Evolutionary conservation across 2,797 vertebrate species (phyloP).

Genomic region (Xerus rutilus): DNA sequence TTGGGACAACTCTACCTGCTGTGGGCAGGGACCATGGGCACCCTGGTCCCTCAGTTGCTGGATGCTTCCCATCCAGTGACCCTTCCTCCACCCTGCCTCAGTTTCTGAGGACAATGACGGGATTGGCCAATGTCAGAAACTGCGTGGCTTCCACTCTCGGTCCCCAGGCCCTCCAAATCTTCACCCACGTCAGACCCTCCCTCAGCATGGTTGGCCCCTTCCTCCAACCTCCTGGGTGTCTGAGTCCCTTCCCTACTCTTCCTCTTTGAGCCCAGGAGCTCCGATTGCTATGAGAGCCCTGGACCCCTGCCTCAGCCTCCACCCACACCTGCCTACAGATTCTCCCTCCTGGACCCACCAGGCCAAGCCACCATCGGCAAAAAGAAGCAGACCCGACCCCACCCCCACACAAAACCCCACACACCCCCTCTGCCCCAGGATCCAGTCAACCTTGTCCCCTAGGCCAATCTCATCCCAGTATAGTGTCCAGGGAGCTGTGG

Average conservation of each 20-base stretch:
- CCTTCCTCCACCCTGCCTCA: rapidly evolving
- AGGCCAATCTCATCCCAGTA: not conserved
- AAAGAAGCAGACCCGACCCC: too few species aligned
- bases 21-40: rapidly evolving
- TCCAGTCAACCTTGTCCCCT: not conserved
- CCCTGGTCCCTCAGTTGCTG: rapidly evolving
- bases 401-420: too few species aligned
- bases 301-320: not conserved
- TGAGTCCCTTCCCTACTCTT: not conserved
- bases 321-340: too few species aligned
- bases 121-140: rapidly evolving
- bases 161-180: not conserved
- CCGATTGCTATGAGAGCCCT: not conserved
- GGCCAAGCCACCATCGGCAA: too few species aligned
- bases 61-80: rapidly evolving
- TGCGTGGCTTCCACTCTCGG: not conserved
- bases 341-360: too few species aligned
- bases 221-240: too few species aligned
- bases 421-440: not conserved
- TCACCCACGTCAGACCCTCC: not conserved
- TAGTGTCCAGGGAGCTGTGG: too few species aligned
- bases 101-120: not conserved
- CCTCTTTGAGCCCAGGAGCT: not conserved
- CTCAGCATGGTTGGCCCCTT: too few species aligned
- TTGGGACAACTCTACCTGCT: rapidly evolving